Base-by-base conservation (phyloP, 2,888 invertebrate species). In the Callimorpha dominula region DNA sequence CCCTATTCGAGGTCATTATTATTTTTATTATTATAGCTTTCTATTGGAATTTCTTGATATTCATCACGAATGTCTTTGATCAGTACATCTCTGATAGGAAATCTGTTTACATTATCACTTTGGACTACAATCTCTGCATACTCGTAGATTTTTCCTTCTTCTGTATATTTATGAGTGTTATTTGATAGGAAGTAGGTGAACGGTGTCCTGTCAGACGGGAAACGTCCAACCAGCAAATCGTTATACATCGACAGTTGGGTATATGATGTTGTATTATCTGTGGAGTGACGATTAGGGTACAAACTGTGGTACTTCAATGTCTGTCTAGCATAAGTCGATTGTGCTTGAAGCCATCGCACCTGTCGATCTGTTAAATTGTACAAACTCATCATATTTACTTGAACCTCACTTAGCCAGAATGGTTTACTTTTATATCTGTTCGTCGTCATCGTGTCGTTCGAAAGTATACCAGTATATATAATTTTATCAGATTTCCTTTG, bases 21-120 rank as follows among this genome's bases (percentile, higher is more conserved):
- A n/a, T n/a, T n/a, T n/a, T n/a, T n/a, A n/a, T n/a, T n/a, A n/a
- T n/a, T n/a, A n/a, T 77, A 1, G 65, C 81, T 78, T 72, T 88
- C 85, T 3, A 89, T 70, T 15, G 6, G 65, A 31, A 88, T 62
- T 8, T 60, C 65, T 68, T 88, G 85, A 5, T 71, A n/a, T 17
- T 60, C 74, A n/a, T 76, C 20, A 1, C 83, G 78, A 11, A 81
- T 69, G 62, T 89, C 86, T 65, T 70, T 77, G 20, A 89, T 86
- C 65, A 74, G 73, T 17, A 88, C 71, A 73, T 89, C 85, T 11
- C 80, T 77, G 0, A 89, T 78, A 4, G 89, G 89, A 40, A 89
- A 54, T 42, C 86, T 81, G 4, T 79, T n/a, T 0, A 74, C 74
- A 6, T 76, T 69, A 8, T 67, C 63, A 68, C 77, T 83, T 60